A percentile compares a stretch with the other conserved stretches of the same genome.
phyloP scores from a whole-genome alignment of 2,797 vertebrate genomes.

The Choloepus didactylus region DNA sequence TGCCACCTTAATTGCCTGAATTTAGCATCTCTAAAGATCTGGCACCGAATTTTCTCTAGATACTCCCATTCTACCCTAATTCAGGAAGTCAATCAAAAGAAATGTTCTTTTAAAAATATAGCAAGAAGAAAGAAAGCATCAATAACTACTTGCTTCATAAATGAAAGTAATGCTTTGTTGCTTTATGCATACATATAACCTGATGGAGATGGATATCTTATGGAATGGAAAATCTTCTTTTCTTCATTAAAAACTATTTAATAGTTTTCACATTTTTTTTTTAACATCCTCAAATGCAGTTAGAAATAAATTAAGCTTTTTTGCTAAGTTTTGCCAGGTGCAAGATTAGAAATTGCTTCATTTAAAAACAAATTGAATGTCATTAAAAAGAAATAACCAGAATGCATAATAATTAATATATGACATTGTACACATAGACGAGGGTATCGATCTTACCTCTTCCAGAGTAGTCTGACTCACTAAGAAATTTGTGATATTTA shows the following conservation, averaged over 20 bases:
- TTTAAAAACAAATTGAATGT: conserved; percentile 67
- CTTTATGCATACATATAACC: neutral
- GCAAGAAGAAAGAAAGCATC: conserved; percentile 25
- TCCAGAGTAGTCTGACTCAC: conserved; percentile 98
- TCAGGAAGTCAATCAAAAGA: neutral
- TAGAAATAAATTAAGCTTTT: conserved; percentile 66
- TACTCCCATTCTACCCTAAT: neutral
- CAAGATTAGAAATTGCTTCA: conserved; percentile 61
- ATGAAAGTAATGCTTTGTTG: conserved; percentile 11
- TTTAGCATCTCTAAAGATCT: conserved; percentile 5
- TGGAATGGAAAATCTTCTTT: conserved; percentile 9
- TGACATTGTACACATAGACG: neutral
- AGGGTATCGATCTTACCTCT: conserved; percentile 91
- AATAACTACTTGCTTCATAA: conserved; percentile 36
- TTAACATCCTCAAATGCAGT: conserved; percentile 41
- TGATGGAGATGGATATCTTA: neutral
- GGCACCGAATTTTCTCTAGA: neutral
- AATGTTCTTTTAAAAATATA: conserved; percentile 17
- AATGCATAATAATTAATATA: conserved; percentile 1
- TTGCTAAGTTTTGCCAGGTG: conserved; percentile 64
- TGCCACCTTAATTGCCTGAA: neutral
- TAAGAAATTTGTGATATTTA: conserved; percentile 97
- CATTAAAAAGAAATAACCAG: conserved; percentile 72
- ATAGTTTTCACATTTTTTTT: neutral
- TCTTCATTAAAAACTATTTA: conserved; percentile 50